Percentiles rank a stretch among this genome's conserved stretches.
These are phyloP conservation scores for Decapterus maruadsi DNA, from an alignment of 2,797 vertebrate genomes.

Conservation along the genomic window DNA sequence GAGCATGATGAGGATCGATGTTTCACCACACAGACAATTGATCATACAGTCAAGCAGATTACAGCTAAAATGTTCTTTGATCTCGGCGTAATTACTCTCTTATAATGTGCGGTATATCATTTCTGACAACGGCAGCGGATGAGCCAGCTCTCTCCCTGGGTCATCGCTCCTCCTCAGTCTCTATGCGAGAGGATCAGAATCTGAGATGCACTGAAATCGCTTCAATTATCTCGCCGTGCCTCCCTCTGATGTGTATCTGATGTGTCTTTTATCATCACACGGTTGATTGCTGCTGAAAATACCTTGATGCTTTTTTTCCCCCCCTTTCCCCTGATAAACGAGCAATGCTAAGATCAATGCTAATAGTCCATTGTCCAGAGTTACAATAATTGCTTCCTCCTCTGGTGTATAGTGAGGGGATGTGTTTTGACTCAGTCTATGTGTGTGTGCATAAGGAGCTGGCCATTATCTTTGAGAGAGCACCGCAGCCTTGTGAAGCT, in stretches of 20 bases:
- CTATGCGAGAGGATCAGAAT: slow-evolving; percentile 24
- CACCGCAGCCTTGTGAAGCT: slow-evolving; percentile 16
- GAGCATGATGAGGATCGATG: slow-evolving; percentile 27
- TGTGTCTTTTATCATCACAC: slow-evolving; percentile 33
- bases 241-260: slow-evolving; percentile 39
- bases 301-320: not conserved
- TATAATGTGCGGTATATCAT: slow-evolving; percentile 32
- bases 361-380: slow-evolving; percentile 30
- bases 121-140: slow-evolving; percentile 30
- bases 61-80: slow-evolving; percentile 40
- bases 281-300: slow-evolving; percentile 2
- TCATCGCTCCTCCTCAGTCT: slow-evolving; percentile 9
- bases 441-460: not conserved
- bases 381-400: slow-evolving; percentile 30
- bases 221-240: slow-evolving; percentile 37
- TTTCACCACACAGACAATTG: slow-evolving; percentile 25
- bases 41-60: slow-evolving; percentile 36
- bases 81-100: slow-evolving; percentile 38
- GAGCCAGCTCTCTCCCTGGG: slow-evolving; percentile 25
- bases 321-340: slow-evolving; percentile 7
- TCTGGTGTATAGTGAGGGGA: slow-evolving; percentile 4
- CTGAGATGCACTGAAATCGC: slow-evolving; percentile 35
- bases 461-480: slow-evolving; percentile 30
- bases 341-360: slow-evolving; percentile 28
- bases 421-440: slow-evolving; percentile 5